Evolutionary conservation across 2,113 vertebrate species (phyloP), one percentile per base, ranked within the genome.

Genomic region (Sisor rabdophorus): DNA sequence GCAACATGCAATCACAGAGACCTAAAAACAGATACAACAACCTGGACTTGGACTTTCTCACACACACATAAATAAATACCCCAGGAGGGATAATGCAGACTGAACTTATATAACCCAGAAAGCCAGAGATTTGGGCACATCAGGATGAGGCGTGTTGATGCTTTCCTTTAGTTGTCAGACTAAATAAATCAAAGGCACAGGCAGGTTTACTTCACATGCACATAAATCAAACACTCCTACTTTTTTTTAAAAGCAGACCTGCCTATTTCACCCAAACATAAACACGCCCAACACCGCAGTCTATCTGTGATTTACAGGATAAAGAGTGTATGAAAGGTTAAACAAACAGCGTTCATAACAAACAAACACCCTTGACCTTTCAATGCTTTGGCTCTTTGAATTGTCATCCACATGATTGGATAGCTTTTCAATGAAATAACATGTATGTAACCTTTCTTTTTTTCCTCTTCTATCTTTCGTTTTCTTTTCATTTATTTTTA

Each of bases 1-100:
- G 79, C 85, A 76, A 71, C 87, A 71, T 85, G 79, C 72, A 59
- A 17, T 59, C 70, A 70, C 55, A 81, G 52, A 47, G 28, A 47
- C 24, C 65, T 28, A 20, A 56, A 30, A 53, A 54, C 56, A 79
- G 30, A 73, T 69, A 22, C 48, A 17, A 55, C 59, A n/a, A 55
- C 52, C 60, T 67, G 53, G 53, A 40, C 53, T 5, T 11, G 22
- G 7, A 47, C n/a, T n/a, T 17, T 63, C 10, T 11, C 30, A 36
- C 47, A 36, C 8, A 54, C 59, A 54, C 28, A 22, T 9, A 44
- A 44, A 44, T 44, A 44, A 44, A 44, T 44, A 44, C 26, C 32
- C 16, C 47, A 16, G 59, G 24, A 48, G 0, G 47, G 20, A 65
- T 28, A 60, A 53, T 77, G 30, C 67, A 52, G 16, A 71, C 53